Evolutionary conservation across 2,888 invertebrate species (phyloP).

Genomic region (Myopa testacea): DNA sequence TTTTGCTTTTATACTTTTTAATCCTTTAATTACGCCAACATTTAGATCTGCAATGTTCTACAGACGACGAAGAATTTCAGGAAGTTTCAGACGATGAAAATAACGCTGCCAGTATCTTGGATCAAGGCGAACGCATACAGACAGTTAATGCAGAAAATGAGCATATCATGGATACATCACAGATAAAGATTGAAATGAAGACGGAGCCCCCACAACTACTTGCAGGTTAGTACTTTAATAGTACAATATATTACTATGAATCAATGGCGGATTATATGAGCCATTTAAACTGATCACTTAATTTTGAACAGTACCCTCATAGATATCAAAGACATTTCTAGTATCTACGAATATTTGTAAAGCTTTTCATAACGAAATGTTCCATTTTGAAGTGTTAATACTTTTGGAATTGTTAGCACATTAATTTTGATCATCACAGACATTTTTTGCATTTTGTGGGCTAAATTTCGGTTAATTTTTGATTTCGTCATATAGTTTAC

Average conservation of each 20-base stretch:
- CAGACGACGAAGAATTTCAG: slow-evolving; percentile 77
- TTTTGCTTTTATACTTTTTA: not conserved
- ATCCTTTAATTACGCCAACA: not conserved
- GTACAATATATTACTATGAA: too few relatives aligned
- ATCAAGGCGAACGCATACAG: slow-evolving; percentile 65
- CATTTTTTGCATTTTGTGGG: too few relatives aligned
- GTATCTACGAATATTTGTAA: too few relatives aligned
- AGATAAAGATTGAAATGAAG: slow-evolving; percentile 61
- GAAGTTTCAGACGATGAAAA: slow-evolving; percentile 72
- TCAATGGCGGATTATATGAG: too few relatives aligned
- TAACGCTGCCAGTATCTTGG: slow-evolving; percentile 68
- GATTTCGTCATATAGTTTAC: not conserved
- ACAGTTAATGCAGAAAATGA: slow-evolving; percentile 39
- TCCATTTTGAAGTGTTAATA: too few relatives aligned
- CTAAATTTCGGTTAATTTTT: not conserved
- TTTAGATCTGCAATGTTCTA: slow-evolving; percentile 77
- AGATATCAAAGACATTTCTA: too few relatives aligned
- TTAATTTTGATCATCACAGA: too few relatives aligned
- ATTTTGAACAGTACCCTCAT: too few relatives aligned
- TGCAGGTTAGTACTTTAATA: slow-evolving; percentile 53
- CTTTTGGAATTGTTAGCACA: too few relatives aligned
- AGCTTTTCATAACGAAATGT: too few relatives aligned
- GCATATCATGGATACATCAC: slow-evolving; percentile 58
- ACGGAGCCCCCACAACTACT: slow-evolving; percentile 56
- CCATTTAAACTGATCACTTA: too few relatives aligned